Conservation (phyloP, 1,140 invertebrate genomes). For the Archivesica marissinica region DNA sequence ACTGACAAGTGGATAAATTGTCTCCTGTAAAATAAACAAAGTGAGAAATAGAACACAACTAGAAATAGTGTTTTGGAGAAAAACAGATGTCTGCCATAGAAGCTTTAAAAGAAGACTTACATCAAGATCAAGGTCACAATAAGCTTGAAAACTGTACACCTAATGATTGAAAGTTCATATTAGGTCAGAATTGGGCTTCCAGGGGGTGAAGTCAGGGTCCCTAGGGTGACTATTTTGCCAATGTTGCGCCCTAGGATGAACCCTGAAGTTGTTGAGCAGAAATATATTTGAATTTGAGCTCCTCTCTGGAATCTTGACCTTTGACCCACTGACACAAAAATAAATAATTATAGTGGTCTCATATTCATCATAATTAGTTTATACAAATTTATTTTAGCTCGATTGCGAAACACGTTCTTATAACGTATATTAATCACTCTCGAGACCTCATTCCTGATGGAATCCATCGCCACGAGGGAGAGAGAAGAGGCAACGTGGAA, state of each 20-base stretch:
- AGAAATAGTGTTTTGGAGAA: too few relatives aligned
- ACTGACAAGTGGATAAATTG: constrained; percentile 75
- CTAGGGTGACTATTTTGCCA: too few relatives aligned
- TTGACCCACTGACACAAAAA: too few relatives aligned
- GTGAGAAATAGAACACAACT: too few relatives aligned
- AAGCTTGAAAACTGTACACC: not conserved
- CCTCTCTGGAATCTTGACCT: not conserved
- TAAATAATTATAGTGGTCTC: not conserved
- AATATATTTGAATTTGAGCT: not conserved
- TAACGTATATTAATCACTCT: too few relatives aligned
- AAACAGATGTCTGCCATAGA: too few relatives aligned
- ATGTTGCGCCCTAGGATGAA: not conserved
- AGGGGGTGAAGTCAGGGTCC: too few relatives aligned
- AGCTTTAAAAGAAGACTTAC: not conserved
- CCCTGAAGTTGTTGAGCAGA: not conserved
- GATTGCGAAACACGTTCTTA: too few relatives aligned
- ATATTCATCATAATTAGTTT: not conserved
- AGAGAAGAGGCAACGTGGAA: too few relatives aligned
- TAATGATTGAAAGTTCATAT: not conserved
- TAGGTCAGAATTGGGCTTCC: not conserved
- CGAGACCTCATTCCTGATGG: too few relatives aligned
- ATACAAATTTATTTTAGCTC: too few relatives aligned
- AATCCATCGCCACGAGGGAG: too few relatives aligned
- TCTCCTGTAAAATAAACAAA: constrained; percentile 69
- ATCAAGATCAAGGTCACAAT: not conserved